Percentiles rank a stretch among this genome's conserved stretches.
These are phyloP conservation scores for Conus betulinus DNA, from an alignment of 1,140 invertebrate species.

Conservation along the genomic window DNA sequence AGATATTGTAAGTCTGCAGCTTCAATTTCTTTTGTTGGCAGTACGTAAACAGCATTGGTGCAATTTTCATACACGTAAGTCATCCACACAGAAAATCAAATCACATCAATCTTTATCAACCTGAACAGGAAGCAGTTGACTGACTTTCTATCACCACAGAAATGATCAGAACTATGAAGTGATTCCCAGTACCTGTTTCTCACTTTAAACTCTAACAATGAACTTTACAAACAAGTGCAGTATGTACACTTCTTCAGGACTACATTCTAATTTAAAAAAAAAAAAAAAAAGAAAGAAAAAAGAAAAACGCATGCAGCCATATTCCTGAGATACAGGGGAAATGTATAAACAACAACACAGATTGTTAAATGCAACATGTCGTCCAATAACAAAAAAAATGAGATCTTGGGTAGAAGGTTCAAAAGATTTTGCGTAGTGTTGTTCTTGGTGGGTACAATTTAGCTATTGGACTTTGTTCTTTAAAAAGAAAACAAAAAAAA, in stretches of 20 bases:
- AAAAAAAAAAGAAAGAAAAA: not conserved
- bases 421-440: not conserved
- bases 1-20: too few species aligned
- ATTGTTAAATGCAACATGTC: not conserved
- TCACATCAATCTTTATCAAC: too few species aligned
- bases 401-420: not conserved
- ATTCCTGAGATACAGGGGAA: not conserved
- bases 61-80: too few species aligned
- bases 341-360: slow-evolving; percentile 3
- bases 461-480: not conserved
- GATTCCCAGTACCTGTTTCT: too few species aligned
- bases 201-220: not conserved
- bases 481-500: not conserved
- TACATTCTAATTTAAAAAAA: not conserved
- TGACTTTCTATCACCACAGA: too few species aligned
- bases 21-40: too few species aligned
- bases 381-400: not conserved
- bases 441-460: not conserved
- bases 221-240: not conserved
- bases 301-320: not conserved
- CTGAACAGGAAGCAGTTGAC: too few species aligned
- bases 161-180: too few species aligned
- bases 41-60: too few species aligned
- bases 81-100: too few species aligned
- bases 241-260: not conserved